phyloP scores from a whole-genome alignment of 2,888 invertebrate species.

The Apeira syringaria region DNA sequence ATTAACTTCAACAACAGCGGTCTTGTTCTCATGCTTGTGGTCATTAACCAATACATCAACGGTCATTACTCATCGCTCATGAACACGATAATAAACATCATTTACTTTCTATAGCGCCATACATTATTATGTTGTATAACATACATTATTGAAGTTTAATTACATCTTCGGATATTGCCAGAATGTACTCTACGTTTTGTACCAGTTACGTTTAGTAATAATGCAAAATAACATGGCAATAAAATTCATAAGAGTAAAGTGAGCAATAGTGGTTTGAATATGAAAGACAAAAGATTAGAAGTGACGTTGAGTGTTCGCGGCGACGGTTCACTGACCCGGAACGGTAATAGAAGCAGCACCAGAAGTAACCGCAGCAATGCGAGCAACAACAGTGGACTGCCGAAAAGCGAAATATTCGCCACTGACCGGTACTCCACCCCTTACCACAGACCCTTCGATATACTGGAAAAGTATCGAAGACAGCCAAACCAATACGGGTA shows the following conservation, averaged over 20 bases:
- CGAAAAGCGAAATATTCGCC: slow-evolving; percentile 73
- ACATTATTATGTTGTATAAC: slow-evolving; percentile 46
- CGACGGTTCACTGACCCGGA: slow-evolving; percentile 70
- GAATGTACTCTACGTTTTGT: slow-evolving; percentile 7
- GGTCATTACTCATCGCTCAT: slow-evolving; percentile 66
- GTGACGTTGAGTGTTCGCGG: slow-evolving; percentile 76
- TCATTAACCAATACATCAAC: slow-evolving; percentile 65
- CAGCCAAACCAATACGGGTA: slow-evolving; percentile 64
- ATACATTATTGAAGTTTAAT: slow-evolving; percentile 31
- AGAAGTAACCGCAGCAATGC: slow-evolving; percentile 68
- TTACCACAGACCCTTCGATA: slow-evolving; percentile 66
- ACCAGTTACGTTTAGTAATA: neutral
- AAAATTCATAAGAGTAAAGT: neutral
- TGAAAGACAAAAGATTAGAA: slow-evolving; percentile 78
- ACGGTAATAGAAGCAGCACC: slow-evolving; percentile 64
- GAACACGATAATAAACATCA: slow-evolving; percentile 54
- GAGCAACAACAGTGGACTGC: slow-evolving; percentile 61
- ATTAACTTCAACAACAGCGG: slow-evolving; percentile 62
- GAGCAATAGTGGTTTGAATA: slow-evolving; percentile 38
- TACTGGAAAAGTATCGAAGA: slow-evolving; percentile 65
- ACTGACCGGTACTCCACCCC: slow-evolving; percentile 68
- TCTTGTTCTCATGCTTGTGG: slow-evolving; percentile 63
- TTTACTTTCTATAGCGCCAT: slow-evolving; percentile 66
- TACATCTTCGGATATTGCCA: slow-evolving; percentile 21
- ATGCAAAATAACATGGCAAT: neutral